Conservation (phyloP, 2,797 vertebrate species). For the Poeciliopsis infans region DNA sequence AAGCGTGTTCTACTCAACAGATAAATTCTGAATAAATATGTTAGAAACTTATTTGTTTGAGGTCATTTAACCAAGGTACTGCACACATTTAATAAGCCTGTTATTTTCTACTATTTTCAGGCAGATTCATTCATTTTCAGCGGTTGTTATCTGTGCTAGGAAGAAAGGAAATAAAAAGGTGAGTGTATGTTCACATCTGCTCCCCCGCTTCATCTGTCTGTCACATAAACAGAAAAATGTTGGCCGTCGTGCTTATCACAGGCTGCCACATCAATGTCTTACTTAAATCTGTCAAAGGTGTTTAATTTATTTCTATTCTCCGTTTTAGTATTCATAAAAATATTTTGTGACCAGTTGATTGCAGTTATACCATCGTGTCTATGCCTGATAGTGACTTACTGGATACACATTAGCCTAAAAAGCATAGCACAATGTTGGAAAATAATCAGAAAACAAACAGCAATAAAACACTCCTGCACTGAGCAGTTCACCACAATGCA, state of each 20-base stretch:
- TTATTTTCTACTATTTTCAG: constrained; percentile 44
- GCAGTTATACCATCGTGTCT: neutral
- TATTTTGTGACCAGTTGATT: neutral
- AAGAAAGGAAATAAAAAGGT: constrained; percentile 26
- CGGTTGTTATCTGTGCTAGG: constrained; percentile 46
- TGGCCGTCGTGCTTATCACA: constrained; percentile 22
- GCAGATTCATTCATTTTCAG: constrained; percentile 39
- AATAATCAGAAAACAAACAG: neutral
- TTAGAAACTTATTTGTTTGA: constrained; percentile 36
- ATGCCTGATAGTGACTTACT: neutral
- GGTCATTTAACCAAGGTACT: constrained; percentile 45
- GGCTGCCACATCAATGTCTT: constrained; percentile 23
- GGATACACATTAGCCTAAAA: neutral
- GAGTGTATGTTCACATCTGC: constrained; percentile 37
- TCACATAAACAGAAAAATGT: constrained; percentile 35
- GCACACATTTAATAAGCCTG: constrained; percentile 27
- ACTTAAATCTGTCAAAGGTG: neutral
- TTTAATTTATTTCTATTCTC: neutral
- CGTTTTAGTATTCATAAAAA: neutral
- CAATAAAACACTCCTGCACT: neutral
- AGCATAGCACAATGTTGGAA: neutral
- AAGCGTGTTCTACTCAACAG: constrained; percentile 30
- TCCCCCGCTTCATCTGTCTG: constrained; percentile 19
- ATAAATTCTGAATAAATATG: constrained; percentile 40
- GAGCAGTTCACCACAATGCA: too few species aligned